Percentiles rank a stretch among this genome's conserved stretches.
Evolutionary conservation across 1,140 invertebrate species (phyloP).

Genomic region (Cyrtorhinus lividipennis): DNA sequence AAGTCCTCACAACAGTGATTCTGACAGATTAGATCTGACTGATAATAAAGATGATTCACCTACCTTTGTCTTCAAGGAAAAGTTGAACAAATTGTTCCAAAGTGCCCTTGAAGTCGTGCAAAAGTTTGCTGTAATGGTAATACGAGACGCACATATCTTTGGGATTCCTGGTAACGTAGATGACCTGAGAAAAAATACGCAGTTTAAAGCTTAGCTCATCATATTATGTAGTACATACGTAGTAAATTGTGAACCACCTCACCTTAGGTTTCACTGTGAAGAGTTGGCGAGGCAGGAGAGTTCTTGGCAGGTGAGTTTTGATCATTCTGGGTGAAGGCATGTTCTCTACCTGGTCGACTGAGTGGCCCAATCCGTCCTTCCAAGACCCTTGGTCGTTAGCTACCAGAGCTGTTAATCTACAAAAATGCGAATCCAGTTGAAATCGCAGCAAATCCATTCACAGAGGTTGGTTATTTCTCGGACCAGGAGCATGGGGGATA

Average conservation of each 20-base stretch:
- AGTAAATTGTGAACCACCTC: too few species aligned
- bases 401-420: slow-evolving; percentile 34
- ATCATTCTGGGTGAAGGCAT: slow-evolving; percentile 54
- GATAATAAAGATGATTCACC: too few species aligned
- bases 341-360: slow-evolving; percentile 50
- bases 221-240: too few species aligned
- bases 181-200: slow-evolving; percentile 43
- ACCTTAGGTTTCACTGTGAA: slow-evolving; percentile 57
- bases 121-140: slow-evolving; percentile 65
- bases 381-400: slow-evolving; percentile 32
- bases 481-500: background rate
- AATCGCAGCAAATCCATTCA: too few species aligned
- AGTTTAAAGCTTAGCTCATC: background rate
- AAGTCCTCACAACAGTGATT: too few species aligned
- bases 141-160: slow-evolving; percentile 89
- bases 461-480: too few species aligned
- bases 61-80: slow-evolving; percentile 51
- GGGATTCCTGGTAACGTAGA: slow-evolving; percentile 82
- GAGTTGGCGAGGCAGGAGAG: slow-evolving; percentile 51
- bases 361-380: slow-evolving; percentile 37
- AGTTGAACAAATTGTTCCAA: slow-evolving; percentile 72
- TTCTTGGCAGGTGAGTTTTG: slow-evolving; percentile 65
- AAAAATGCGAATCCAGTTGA: too few species aligned
- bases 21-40: too few species aligned
- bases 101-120: slow-evolving; percentile 50